Evolutionary conservation across 2,888 invertebrate genomes (phyloP).

Genomic region (Trichogramma evanescens): DNA sequence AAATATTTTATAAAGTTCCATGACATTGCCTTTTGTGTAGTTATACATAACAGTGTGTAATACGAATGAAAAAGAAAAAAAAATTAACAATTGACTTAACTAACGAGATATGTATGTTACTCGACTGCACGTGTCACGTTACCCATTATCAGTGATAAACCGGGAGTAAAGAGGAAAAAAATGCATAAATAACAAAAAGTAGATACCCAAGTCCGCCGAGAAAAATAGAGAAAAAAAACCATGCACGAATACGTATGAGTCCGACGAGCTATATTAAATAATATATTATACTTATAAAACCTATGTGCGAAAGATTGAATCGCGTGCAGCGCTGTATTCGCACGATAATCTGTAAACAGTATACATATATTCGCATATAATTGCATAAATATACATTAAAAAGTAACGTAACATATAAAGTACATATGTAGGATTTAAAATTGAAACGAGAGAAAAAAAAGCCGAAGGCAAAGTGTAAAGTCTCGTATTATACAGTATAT

Average conservation of each 20-base stretch:
- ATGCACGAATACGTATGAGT: not conserved
- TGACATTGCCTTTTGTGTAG: too few species aligned
- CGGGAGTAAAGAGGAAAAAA: not conserved
- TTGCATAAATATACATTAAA: too few species aligned
- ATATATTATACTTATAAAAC: not conserved
- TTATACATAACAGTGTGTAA: too few species aligned
- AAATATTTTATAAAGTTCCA: too few species aligned
- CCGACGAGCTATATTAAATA: not conserved
- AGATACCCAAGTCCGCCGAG: not conserved
- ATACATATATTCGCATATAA: conserved; percentile 8
- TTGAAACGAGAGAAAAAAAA: too few species aligned
- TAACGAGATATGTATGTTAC: too few species aligned
- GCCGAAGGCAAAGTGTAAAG: too few species aligned
- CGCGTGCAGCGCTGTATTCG: conserved; percentile 16
- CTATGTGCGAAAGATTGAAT: not conserved
- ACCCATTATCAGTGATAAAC: not conserved
- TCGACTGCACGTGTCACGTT: not conserved
- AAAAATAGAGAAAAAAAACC: not conserved
- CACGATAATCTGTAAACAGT: conserved; percentile 21
- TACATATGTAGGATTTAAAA: too few species aligned
- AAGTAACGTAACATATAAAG: too few species aligned
- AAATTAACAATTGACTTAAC: too few species aligned
- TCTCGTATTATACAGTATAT: too few species aligned
- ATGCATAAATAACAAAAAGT: not conserved
- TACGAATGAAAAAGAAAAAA: too few species aligned